phyloP scores from a whole-genome alignment of 2,797 vertebrate species.

The Fundulus diaphanus region DNA sequence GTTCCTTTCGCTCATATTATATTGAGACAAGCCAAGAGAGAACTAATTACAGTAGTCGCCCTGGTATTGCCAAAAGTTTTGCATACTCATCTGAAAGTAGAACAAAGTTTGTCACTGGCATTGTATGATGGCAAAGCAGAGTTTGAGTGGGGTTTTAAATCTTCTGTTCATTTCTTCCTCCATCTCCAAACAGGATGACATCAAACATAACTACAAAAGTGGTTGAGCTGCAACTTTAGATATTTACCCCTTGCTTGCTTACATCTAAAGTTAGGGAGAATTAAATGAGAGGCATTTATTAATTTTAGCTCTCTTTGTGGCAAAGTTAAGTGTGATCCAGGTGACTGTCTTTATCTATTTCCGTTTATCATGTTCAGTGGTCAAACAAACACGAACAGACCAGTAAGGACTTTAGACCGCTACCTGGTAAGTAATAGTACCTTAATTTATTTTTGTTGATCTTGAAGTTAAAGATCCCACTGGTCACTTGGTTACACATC shows the following conservation, averaged over 20 bases:
- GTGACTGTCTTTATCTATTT: neutral
- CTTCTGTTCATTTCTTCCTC: neutral
- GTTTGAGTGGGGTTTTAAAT: neutral
- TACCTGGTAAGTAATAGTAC: no score
- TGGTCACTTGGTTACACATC: no score
- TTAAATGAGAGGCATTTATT: neutral
- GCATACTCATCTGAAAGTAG: neutral
- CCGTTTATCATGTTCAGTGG: neutral
- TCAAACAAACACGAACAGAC: neutral
- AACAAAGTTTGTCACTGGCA: neutral
- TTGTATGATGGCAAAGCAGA: neutral
- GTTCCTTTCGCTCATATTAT: neutral
- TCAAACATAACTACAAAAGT: neutral
- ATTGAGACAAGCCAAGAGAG: slow-evolving; percentile 7
- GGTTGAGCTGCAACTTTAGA: neutral
- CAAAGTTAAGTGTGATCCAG: neutral
- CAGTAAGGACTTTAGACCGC: no score
- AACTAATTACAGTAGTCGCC: neutral
- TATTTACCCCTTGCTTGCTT: neutral
- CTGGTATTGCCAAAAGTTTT: neutral
- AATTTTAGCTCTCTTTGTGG: neutral
- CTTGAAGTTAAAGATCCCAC: no score
- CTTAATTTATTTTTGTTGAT: no score
- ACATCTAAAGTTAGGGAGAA: neutral
- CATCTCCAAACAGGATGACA: neutral